These are phyloP conservation scores for Chymomyza amoena DNA, from an alignment of 2,888 invertebrate species.

Conservation along the genomic window DNA sequence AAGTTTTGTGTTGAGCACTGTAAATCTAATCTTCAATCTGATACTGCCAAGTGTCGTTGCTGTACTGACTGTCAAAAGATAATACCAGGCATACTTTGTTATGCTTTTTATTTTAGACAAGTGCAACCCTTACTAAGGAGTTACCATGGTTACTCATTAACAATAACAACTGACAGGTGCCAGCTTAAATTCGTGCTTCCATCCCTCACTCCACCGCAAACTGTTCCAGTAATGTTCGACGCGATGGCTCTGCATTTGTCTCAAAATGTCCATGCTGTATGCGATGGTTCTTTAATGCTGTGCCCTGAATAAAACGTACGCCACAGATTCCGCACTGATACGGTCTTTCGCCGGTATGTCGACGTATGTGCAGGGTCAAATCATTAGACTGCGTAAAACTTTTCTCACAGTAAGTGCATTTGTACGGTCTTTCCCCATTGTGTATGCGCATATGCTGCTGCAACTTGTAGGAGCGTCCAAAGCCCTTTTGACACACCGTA, in stretches of 20 bases:
- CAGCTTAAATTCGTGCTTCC: background rate
- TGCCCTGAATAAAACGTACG: constrained; percentile 85
- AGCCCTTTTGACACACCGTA: constrained; percentile 79
- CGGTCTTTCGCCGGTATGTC: constrained; percentile 85
- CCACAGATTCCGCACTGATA: constrained; percentile 85
- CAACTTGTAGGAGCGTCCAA: constrained; percentile 82
- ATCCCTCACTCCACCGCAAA: constrained; percentile 6
- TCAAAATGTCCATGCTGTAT: constrained; percentile 55
- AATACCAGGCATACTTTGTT: constrained; percentile 19
- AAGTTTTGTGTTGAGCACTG: background rate
- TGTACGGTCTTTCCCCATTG: constrained; percentile 81
- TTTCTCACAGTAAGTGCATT: constrained; percentile 80
- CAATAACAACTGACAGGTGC: background rate
- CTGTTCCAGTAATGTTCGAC: constrained; percentile 10
- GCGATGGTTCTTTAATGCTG: constrained; percentile 83
- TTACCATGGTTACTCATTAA: background rate
- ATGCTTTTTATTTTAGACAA: background rate
- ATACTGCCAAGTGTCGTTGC: background rate
- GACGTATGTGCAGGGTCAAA: constrained; percentile 84
- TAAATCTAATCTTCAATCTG: background rate
- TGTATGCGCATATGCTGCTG: constrained; percentile 82
- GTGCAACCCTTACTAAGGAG: constrained; percentile 25
- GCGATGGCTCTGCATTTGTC: constrained; percentile 1
- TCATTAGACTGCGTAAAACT: constrained; percentile 86
- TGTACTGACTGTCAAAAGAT: constrained; percentile 5